Evolutionary conservation across 2,888 invertebrate genomes (phyloP).

Genomic region (Anoplius nigerrimus): DNA sequence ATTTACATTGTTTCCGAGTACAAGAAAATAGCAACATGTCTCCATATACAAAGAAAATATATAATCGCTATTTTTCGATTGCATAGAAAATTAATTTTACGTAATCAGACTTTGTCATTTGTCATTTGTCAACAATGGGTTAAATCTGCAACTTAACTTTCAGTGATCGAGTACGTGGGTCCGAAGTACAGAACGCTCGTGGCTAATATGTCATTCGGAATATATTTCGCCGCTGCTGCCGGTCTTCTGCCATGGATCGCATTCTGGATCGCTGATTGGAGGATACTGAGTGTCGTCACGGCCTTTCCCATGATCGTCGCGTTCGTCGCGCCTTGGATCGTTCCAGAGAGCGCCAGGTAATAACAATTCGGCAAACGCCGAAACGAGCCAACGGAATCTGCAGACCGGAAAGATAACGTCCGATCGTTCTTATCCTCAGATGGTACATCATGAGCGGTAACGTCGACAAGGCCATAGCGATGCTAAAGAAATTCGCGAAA

Average conservation of each 20-base stretch:
- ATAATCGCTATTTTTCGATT: too few relatives aligned
- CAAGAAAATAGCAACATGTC: too few relatives aligned
- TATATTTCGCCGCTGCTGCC: slow-evolving; percentile 90
- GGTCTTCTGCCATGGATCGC: slow-evolving; percentile 91
- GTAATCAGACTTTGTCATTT: background rate
- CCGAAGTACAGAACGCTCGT: slow-evolving; percentile 93
- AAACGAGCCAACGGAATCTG: too few relatives aligned
- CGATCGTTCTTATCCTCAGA: slow-evolving; percentile 64
- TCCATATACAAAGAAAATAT: too few relatives aligned
- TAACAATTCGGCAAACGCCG: background rate
- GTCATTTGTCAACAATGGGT: background rate
- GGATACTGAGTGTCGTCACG: slow-evolving; percentile 83
- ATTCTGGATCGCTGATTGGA: slow-evolving; percentile 87
- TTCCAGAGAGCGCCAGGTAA: slow-evolving; percentile 87
- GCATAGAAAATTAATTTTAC: too few relatives aligned
- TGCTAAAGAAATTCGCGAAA: slow-evolving; percentile 87
- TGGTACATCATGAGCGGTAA: slow-evolving; percentile 92
- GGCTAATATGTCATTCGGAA: slow-evolving; percentile 92
- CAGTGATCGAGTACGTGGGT: slow-evolving; percentile 92
- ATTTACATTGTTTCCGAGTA: background rate
- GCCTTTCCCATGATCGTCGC: slow-evolving; percentile 85
- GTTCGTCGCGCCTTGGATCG: slow-evolving; percentile 84
- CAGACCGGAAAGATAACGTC: too few relatives aligned
- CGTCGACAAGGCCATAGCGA: slow-evolving; percentile 85
- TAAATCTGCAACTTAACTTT: slow-evolving; percentile 37